These are phyloP conservation scores for Helicoverpa assulta DNA, from an alignment of 2,888 invertebrate genomes.

Conservation along the genomic window DNA sequence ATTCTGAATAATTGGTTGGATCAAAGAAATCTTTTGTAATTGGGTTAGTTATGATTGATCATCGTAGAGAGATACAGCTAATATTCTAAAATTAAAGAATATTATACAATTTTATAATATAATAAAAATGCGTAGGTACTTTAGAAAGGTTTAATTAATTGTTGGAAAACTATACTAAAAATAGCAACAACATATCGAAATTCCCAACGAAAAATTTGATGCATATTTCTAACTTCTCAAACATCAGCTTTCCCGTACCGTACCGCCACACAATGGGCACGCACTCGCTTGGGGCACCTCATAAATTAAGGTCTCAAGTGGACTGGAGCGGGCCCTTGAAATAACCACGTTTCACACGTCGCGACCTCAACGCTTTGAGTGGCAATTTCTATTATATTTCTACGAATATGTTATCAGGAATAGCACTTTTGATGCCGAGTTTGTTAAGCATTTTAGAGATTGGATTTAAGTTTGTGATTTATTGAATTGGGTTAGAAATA, in stretches of 20 bases:
- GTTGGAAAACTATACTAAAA: too few species aligned
- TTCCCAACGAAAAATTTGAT: too few species aligned
- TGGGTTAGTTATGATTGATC: too few species aligned
- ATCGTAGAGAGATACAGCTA: too few species aligned
- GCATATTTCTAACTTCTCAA: too few species aligned
- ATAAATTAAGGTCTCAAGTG: slow-evolving; percentile 78
- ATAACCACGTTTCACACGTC: slow-evolving; percentile 59
- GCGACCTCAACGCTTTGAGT: slow-evolving; percentile 40
- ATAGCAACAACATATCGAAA: too few species aligned
- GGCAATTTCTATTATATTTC: slow-evolving; percentile 47
- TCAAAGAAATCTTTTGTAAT: background rate
- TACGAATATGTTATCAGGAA: slow-evolving; percentile 40
- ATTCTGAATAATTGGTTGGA: too few species aligned
- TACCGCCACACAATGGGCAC: slow-evolving; percentile 59
- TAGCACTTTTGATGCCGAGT: slow-evolving; percentile 30
- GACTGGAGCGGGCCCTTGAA: slow-evolving; percentile 60
- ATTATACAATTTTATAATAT: too few species aligned
- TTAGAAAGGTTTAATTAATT: too few species aligned
- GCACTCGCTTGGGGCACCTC: slow-evolving; percentile 65
- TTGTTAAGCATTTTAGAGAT: slow-evolving; percentile 7
- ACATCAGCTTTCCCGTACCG: slow-evolving; percentile 12
- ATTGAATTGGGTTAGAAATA: too few species aligned
- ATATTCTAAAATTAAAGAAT: too few species aligned
- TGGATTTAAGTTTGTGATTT: background rate
- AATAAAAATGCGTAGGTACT: too few species aligned